Evolutionary conservation across 2,797 vertebrate species (phyloP).

Genomic region (Sebastes hubbsi): DNA sequence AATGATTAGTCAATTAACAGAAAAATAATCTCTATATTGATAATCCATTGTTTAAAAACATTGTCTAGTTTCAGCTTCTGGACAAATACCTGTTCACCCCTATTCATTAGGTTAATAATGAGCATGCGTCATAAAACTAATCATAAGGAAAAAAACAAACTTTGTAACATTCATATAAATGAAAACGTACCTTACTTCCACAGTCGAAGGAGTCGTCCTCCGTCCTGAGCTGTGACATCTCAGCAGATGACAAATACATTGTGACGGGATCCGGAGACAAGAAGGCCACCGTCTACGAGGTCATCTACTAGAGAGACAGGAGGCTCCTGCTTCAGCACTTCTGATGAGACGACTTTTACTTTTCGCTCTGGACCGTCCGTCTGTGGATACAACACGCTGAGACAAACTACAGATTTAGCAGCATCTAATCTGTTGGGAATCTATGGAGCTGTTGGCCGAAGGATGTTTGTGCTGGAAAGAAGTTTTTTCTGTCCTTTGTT

Average conservation of each 20-base stretch:
- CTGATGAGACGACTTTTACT: slow-evolving; percentile 39
- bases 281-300: slow-evolving; percentile 88
- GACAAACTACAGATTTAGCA: background rate
- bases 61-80: too few relatives aligned
- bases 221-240: slow-evolving; percentile 89
- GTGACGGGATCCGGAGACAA: slow-evolving; percentile 89
- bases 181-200: background rate
- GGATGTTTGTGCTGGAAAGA: slow-evolving; percentile 42
- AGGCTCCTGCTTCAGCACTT: slow-evolving; percentile 53
- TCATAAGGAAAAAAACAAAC: background rate
- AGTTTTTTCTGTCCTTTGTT: slow-evolving; percentile 30
- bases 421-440: slow-evolving; percentile 2
- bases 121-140: background rate
- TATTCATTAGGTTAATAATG: background rate
- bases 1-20: too few relatives aligned
- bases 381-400: slow-evolving; percentile 4
- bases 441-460: background rate
- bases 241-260: slow-evolving; percentile 88
- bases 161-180: background rate
- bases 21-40: background rate
- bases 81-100: background rate
- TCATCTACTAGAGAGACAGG: slow-evolving; percentile 81
- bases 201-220: slow-evolving; percentile 89
- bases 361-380: background rate
- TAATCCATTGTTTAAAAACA: too few relatives aligned